Evolutionary conservation across 2,888 invertebrate species (phyloP).

Genomic region (Argyresthia goedartella): DNA sequence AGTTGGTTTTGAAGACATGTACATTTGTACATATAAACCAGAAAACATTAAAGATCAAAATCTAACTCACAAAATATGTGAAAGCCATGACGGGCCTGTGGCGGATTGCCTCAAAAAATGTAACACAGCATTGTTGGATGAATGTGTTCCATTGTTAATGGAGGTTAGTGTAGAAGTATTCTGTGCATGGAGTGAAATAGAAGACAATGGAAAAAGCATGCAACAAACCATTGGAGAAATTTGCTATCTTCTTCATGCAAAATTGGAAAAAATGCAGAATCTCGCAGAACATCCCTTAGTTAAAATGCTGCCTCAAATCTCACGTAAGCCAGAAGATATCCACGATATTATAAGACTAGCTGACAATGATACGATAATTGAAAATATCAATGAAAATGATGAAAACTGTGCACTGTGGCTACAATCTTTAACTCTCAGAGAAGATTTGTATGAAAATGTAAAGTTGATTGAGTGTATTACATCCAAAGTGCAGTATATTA

Average conservation of each 20-base stretch:
- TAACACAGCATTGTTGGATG: slow-evolving; percentile 34
- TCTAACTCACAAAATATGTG: slow-evolving; percentile 21
- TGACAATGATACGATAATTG: slow-evolving; percentile 27
- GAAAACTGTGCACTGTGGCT: slow-evolving; percentile 37
- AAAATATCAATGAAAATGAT: slow-evolving; percentile 29
- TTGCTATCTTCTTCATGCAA: slow-evolving; percentile 32
- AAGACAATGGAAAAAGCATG: slow-evolving; percentile 39
- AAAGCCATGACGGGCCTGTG: slow-evolving; percentile 26
- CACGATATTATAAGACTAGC: slow-evolving; percentile 37
- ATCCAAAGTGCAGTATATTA: slow-evolving; percentile 26
- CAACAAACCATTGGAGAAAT: slow-evolving; percentile 48
- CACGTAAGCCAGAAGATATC: slow-evolving; percentile 39
- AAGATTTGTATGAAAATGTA: slow-evolving; percentile 31
- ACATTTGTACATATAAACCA: slow-evolving; percentile 32
- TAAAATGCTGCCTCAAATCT: slow-evolving; percentile 42
- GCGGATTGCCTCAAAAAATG: slow-evolving; percentile 33
- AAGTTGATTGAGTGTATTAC: slow-evolving; percentile 27
- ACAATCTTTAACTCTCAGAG: slow-evolving; percentile 35
- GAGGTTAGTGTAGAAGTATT: slow-evolving; percentile 51
- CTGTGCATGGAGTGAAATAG: slow-evolving; percentile 60
- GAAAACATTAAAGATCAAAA: slow-evolving; percentile 20
- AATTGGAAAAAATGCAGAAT: slow-evolving; percentile 22
- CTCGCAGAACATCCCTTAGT: slow-evolving; percentile 39
- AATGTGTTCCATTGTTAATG: slow-evolving; percentile 43
- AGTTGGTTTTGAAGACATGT: slow-evolving; percentile 25